Percentiles rank a stretch among this genome's conserved stretches.
phyloP scores from a whole-genome alignment of 2,888 invertebrate species.

The Eupithecia insigniata region DNA sequence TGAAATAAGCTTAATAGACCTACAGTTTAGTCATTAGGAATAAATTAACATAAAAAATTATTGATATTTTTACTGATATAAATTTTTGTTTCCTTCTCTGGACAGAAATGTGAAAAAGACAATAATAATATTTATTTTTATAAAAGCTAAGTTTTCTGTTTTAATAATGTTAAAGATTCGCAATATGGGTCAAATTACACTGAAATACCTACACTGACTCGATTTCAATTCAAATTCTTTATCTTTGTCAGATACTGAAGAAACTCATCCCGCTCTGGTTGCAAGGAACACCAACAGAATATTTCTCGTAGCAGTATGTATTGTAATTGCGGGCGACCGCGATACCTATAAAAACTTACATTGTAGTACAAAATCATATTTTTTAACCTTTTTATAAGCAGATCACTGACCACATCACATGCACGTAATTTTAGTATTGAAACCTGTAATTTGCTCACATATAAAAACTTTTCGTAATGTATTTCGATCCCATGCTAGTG shows the following conservation, averaged over 20 bases:
- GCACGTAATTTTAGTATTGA: slow-evolving; percentile 30
- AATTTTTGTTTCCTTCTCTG: not conserved
- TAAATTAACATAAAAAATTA: not conserved
- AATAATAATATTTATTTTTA: not conserved
- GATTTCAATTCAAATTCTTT: slow-evolving; percentile 34
- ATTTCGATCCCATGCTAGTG: slow-evolving; percentile 31
- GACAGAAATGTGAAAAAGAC: not conserved
- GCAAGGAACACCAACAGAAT: slow-evolving; percentile 38
- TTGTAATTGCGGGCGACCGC: slow-evolving; percentile 35
- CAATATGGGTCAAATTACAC: slow-evolving; percentile 6
- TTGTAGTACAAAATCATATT: slow-evolving; percentile 32
- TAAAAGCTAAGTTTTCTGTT: not conserved
- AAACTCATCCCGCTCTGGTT: slow-evolving; percentile 39
- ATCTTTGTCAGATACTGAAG: slow-evolving; percentile 40
- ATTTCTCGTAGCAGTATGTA: slow-evolving; percentile 39
- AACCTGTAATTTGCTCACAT: slow-evolving; percentile 17
- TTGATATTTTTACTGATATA: not conserved
- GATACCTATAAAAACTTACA: slow-evolving; percentile 28
- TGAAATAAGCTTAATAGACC: not conserved
- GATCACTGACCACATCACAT: slow-evolving; percentile 23
- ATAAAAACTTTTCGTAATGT: slow-evolving; percentile 20
- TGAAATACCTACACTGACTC: slow-evolving; percentile 17
- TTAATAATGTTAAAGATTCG: not conserved
- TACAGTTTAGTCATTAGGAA: not conserved
- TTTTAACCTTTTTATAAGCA: slow-evolving; percentile 30